Evolutionary conservation across 1,140 invertebrate species (phyloP), one percentile per base, ranked within the genome.

Genomic region (Philaenus spumarius): DNA sequence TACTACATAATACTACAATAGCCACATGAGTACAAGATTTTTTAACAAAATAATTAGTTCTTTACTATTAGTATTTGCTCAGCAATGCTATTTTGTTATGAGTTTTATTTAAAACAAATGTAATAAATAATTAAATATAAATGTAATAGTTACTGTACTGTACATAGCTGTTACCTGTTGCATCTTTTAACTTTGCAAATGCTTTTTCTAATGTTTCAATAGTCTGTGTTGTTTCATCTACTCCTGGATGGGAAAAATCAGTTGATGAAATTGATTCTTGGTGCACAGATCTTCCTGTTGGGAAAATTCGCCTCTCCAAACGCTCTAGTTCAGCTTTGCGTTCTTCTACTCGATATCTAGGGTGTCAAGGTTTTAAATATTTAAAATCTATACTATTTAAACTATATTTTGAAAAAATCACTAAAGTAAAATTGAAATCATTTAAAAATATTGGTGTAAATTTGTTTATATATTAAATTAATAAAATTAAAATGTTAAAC

Each of bases 151-250:
- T n/a, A n/a, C n/a, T n/a, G n/a, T n/a, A n/a, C n/a, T n/a, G n/a
- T n/a, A n/a, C n/a, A n/a, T n/a, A n/a, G n/a, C n/a, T n/a, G n/a
- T 55, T 69, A 80, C 80, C 87, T 2, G 87, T 89, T 0, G 82
- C 82, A 68, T 81, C 81, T 75, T 86, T 86, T 0, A 91, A 69
- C 59, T 81, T 82, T 37, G 82, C 80, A 68, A 90, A 89, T 14
- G 80, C 73, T 9, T 82, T 78, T 40, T 88, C 83, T 71, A 88
- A 78, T 15, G 47, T 58, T n/a, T 66, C 59, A 7, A 58, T 60
- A 48, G 53, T 60, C n/a, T 57, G 51, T 15, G 54, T 34, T 9
- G 48, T 50, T 22, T 65, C 58, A 15, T 65, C 63, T 14, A 42
- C 37, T 9, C 37, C 17, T 5, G 39, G 34, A 9, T 54, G 55